These are phyloP conservation scores for Circaetus cinerascens DNA, from an alignment of 2,113 vertebrate species.

Conservation along the genomic window DNA sequence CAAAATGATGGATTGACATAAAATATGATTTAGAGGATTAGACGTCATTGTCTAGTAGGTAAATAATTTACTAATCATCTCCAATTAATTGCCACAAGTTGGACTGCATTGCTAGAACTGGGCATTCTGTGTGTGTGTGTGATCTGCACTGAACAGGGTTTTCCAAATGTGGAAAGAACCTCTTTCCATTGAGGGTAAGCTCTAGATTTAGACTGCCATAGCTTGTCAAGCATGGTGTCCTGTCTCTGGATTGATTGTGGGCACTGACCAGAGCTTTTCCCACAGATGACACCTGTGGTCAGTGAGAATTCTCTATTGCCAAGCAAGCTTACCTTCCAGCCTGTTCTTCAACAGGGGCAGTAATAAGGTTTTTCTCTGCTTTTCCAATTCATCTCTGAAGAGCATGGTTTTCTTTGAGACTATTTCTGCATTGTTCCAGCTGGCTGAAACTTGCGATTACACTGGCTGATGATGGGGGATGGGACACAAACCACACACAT, in stretches of 20 bases:
- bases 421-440: neutral
- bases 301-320: neutral
- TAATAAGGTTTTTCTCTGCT: neutral
- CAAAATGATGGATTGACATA: conserved; percentile 52
- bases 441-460: neutral
- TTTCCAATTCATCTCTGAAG: neutral
- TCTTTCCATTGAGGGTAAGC: neutral
- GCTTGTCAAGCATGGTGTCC: neutral
- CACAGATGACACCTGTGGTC: too few relatives aligned
- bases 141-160: neutral
- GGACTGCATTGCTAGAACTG: neutral
- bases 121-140: neutral
- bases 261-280: neutral
- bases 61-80: conserved; percentile 63
- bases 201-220: neutral
- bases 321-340: neutral
- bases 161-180: neutral
- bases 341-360: neutral
- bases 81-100: conserved; percentile 37
- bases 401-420: neutral
- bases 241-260: neutral
- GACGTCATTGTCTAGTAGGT: conserved; percentile 39
- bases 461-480: neutral
- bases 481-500: neutral
- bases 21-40: conserved; percentile 62